A percentile compares a stretch with the other conserved stretches of the same genome.
Evolutionary conservation across 2,888 invertebrate genomes (phyloP).

Genomic region (Acronicta leporina): DNA sequence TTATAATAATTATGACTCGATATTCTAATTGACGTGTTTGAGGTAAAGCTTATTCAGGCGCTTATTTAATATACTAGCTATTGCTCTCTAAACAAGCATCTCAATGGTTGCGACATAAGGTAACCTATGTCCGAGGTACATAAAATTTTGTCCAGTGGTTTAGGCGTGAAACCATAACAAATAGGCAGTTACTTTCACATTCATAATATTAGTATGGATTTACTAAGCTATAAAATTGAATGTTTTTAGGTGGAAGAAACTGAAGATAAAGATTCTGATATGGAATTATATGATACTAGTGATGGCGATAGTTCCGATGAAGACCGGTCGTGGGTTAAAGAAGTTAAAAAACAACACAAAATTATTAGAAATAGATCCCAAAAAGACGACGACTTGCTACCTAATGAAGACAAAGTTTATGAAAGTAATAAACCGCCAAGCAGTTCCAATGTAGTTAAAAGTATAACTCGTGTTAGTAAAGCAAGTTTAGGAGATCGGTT

Average conservation of each 20-base stretch:
- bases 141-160: too few species aligned
- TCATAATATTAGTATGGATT: too few species aligned
- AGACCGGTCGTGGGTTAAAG: slow-evolving; percentile 93
- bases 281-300: slow-evolving; percentile 83
- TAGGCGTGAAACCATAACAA: too few species aligned
- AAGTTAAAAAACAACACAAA: slow-evolving; percentile 93
- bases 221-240: background rate
- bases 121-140: too few species aligned
- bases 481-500: slow-evolving; percentile 93
- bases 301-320: slow-evolving; percentile 92
- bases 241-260: slow-evolving; percentile 71
- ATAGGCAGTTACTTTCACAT: too few species aligned
- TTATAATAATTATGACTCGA: too few species aligned
- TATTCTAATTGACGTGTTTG: too few species aligned
- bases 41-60: too few species aligned
- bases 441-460: slow-evolving; percentile 81
- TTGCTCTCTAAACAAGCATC: too few species aligned
- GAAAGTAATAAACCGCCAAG: slow-evolving; percentile 87
- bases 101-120: too few species aligned
- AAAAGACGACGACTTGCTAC: slow-evolving; percentile 67
- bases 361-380: slow-evolving; percentile 86
- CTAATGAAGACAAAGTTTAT: slow-evolving; percentile 63
- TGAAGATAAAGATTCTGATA: slow-evolving; percentile 85
- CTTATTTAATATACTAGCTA: too few species aligned
- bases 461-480: slow-evolving; percentile 87